Percentiles rank a stretch among this genome's conserved stretches.
phyloP scores from a whole-genome alignment of 2,797 vertebrate species.

The Neomorphus geoffroyi region DNA sequence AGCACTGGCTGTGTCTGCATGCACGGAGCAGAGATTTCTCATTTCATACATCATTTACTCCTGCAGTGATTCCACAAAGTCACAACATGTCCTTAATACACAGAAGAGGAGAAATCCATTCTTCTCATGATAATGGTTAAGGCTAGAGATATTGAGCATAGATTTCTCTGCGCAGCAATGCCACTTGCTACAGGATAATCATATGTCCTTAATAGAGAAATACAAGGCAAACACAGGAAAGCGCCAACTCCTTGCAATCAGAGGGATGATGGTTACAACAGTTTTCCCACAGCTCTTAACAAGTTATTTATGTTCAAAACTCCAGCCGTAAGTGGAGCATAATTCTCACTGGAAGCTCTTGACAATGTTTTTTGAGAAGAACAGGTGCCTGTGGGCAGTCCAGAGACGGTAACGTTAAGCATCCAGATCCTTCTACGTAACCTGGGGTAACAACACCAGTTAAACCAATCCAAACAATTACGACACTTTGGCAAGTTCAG shows the following conservation, averaged over 20 bases:
- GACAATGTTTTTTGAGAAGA: background rate
- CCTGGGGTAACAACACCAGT: background rate
- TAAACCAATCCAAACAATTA: background rate
- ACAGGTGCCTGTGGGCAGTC: background rate
- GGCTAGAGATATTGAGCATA: background rate
- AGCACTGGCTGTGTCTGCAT: background rate
- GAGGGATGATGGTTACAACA: background rate
- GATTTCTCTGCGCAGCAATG: background rate
- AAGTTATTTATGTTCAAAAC: background rate
- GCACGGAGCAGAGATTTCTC: slow-evolving; percentile 65
- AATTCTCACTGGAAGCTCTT: background rate
- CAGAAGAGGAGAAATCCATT: slow-evolving; percentile 45
- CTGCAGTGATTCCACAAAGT: slow-evolving; percentile 60
- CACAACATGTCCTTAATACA: slow-evolving; percentile 55
- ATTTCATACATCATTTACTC: slow-evolving; percentile 80
- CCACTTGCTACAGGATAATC: slow-evolving; percentile 5
- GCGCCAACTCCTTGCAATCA: background rate
- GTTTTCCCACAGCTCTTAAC: background rate
- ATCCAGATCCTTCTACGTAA: background rate
- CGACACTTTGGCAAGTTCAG: background rate
- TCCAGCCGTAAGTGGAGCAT: background rate
- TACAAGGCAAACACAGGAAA: background rate
- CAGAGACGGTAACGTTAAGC: fast-evolving
- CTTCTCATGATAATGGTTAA: background rate
- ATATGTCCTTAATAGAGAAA: background rate